phyloP scores from a whole-genome alignment of 2,797 vertebrate species.

The Podargus strigoides region DNA sequence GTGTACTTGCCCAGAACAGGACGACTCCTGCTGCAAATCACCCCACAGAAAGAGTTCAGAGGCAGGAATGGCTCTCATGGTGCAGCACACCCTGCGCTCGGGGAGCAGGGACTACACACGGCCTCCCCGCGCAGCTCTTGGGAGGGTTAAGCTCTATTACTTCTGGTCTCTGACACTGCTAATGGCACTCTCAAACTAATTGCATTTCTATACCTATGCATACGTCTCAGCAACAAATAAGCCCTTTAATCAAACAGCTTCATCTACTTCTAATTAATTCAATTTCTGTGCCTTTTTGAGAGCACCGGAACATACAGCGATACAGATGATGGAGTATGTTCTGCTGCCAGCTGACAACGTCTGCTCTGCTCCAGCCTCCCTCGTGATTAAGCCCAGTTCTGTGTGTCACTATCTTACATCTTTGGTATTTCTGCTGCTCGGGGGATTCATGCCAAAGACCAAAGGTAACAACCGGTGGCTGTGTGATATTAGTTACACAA shows the following conservation, averaged over 20 bases:
- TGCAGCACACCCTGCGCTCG: not conserved
- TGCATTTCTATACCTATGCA: slow-evolving; percentile 27
- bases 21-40: not conserved
- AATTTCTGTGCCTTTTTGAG: not conserved
- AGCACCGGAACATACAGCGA: slow-evolving; percentile 8
- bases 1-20: not conserved
- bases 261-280: slow-evolving; percentile 37
- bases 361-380: not conserved
- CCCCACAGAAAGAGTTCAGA: not conserved
- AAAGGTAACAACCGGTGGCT: not conserved
- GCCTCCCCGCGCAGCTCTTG: not conserved
- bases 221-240: not conserved
- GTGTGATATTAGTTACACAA: not conserved
- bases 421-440: not conserved
- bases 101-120: not conserved
- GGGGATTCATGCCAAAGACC: not conserved
- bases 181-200: slow-evolving; percentile 34
- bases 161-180: slow-evolving; percentile 47
- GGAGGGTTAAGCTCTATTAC: slow-evolving; percentile 42
- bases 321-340: not conserved
- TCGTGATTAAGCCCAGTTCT: not conserved
- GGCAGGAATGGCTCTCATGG: not conserved
- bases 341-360: not conserved
- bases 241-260: slow-evolving; percentile 47
- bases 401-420: not conserved